Evolutionary conservation across 2,888 invertebrate species (phyloP).

Genomic region (Drosophila testacea): DNA sequence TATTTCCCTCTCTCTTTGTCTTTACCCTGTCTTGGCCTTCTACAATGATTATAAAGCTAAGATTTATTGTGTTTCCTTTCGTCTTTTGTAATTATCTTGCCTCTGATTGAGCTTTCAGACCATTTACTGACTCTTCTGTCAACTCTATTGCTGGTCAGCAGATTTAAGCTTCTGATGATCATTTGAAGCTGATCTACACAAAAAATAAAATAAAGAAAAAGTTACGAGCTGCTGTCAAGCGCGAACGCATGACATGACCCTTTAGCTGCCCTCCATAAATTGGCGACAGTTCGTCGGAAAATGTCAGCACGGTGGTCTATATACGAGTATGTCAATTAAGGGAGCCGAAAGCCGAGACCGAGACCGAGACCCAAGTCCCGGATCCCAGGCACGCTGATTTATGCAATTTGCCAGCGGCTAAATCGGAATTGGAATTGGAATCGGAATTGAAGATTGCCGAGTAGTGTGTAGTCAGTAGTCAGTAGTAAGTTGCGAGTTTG

Average conservation of each 20-base stretch:
- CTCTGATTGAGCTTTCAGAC: conserved; percentile 17
- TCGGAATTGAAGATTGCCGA: neutral
- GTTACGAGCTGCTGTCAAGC: conserved; percentile 75
- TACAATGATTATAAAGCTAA: neutral
- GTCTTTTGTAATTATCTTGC: too few species aligned
- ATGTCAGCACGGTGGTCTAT: conserved; percentile 72
- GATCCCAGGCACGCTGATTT: conserved; percentile 59
- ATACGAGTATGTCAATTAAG: conserved; percentile 75
- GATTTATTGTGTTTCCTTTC: neutral
- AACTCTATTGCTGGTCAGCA: conserved; percentile 13
- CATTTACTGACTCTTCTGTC: neutral
- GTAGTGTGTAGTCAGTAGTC: neutral
- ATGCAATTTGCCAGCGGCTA: conserved; percentile 72
- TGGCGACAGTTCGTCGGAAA: conserved; percentile 71
- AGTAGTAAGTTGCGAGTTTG: conserved; percentile 9
- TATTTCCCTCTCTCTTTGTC: neutral
- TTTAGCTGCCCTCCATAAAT: conserved; percentile 68
- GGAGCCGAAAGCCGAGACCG: conserved; percentile 7
- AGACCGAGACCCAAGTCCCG: conserved; percentile 6
- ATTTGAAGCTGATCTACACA: conserved; percentile 3
- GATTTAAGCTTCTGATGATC: conserved; percentile 3
- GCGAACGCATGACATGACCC: conserved; percentile 71
- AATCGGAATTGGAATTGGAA: conserved; percentile 24
- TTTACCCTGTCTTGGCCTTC: neutral
- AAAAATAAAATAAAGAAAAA: conserved; percentile 4